These are phyloP conservation scores for Eremophila alpestris DNA, from an alignment of 2,797 vertebrate species.

Conservation along the genomic window DNA sequence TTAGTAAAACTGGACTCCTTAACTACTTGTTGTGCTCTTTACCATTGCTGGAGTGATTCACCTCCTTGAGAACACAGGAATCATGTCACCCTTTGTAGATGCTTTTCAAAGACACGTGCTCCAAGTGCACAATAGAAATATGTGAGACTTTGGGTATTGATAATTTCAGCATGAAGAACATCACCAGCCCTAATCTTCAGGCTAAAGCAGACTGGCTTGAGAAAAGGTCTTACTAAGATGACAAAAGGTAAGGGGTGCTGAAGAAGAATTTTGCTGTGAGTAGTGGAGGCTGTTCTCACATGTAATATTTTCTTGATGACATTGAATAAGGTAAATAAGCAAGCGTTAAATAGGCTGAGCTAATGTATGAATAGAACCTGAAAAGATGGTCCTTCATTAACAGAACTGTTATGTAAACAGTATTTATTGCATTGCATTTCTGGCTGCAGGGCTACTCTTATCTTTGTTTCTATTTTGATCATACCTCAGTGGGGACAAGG, in stretches of 20 bases:
- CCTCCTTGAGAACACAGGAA: neutral
- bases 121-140: neutral
- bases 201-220: neutral
- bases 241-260: neutral
- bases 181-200: neutral
- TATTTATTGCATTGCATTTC: neutral
- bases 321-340: neutral
- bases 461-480: neutral
- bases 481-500: neutral
- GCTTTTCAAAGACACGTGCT: neutral
- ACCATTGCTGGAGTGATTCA: neutral
- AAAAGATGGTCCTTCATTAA: neutral
- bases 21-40: constrained; percentile 10
- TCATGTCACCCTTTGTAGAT: neutral
- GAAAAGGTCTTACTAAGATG: neutral
- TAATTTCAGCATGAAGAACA: neutral
- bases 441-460: neutral
- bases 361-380: neutral
- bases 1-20: neutral
- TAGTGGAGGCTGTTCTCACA: neutral
- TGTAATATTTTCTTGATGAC: neutral
- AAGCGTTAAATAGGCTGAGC: neutral
- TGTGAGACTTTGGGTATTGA: neutral
- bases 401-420: neutral
- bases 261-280: neutral